Evolutionary conservation across 2,888 invertebrate genomes (phyloP).

Genomic region (Drosophila mercatorum): DNA sequence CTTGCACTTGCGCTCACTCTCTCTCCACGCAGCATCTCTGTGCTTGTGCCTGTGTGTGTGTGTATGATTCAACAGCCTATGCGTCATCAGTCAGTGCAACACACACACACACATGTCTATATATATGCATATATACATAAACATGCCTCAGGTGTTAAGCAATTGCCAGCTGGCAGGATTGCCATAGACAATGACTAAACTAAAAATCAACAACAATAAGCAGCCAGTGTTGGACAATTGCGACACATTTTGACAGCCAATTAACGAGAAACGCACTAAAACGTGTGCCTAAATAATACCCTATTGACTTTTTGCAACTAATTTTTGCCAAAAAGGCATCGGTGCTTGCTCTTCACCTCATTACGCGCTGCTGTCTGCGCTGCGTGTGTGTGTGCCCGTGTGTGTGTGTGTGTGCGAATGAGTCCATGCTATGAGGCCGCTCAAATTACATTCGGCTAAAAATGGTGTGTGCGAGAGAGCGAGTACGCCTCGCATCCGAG

Average conservation of each 20-base stretch:
- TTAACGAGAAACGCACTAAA: slow-evolving; percentile 28
- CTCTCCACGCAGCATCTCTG: slow-evolving; percentile 17
- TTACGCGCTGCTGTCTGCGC: slow-evolving; percentile 15
- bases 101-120: slow-evolving; percentile 6
- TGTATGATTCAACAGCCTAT: slow-evolving; percentile 53
- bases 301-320: slow-evolving; percentile 40
- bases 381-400: neutral
- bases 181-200: slow-evolving; percentile 55
- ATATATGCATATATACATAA: neutral
- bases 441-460: slow-evolving; percentile 85
- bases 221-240: slow-evolving; percentile 20
- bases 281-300: slow-evolving; percentile 8
- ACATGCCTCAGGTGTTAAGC: slow-evolving; percentile 35
- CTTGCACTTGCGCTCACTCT: slow-evolving; percentile 28
- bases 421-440: slow-evolving; percentile 78
- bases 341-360: slow-evolving; percentile 46
- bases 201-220: slow-evolving; percentile 15
- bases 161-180: slow-evolving; percentile 58
- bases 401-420: slow-evolving; percentile 65
- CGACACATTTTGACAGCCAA: slow-evolving; percentile 27
- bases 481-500: slow-evolving; percentile 55
- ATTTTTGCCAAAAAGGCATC: slow-evolving; percentile 42
- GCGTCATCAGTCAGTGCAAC: slow-evolving; percentile 53
- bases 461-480: slow-evolving; percentile 81
- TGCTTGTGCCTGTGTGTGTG: slow-evolving; percentile 1